Conservation (phyloP, 1,140 invertebrate species). For the Drosophila takahashii region DNA sequence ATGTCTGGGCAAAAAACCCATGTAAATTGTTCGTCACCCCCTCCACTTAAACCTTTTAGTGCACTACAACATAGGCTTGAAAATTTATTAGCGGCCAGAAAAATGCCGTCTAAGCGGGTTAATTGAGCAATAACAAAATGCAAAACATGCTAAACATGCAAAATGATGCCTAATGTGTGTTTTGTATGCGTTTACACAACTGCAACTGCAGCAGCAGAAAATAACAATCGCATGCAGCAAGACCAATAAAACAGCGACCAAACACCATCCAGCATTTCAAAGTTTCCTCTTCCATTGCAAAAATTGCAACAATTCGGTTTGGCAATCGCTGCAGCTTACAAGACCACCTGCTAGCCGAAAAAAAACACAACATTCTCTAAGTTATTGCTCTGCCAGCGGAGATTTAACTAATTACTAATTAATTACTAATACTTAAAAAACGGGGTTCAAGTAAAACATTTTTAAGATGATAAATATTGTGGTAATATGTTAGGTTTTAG, state of each 20-base stretch:
- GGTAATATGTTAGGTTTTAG: too few species aligned
- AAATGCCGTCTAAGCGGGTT: slow-evolving; percentile 62
- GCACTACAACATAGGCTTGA: slow-evolving; percentile 4
- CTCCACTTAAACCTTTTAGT: slow-evolving; percentile 14
- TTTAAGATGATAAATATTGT: neutral
- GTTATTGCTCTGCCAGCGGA: slow-evolving; percentile 10
- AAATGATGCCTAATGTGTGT: slow-evolving; percentile 56
- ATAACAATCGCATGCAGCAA: slow-evolving; percentile 17
- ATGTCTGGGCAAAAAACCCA: slow-evolving; percentile 9
- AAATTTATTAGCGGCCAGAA: slow-evolving; percentile 67
- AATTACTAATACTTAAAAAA: neutral
- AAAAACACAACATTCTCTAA: slow-evolving; percentile 11
- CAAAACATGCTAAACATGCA: slow-evolving; percentile 57
- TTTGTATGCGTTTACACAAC: slow-evolving; percentile 61
- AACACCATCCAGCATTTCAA: slow-evolving; percentile 29
- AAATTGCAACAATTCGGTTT: slow-evolving; percentile 31
- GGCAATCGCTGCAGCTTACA: slow-evolving; percentile 28
- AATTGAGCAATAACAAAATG: slow-evolving; percentile 77
- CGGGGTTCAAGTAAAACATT: neutral
- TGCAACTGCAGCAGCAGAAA: slow-evolving; percentile 13
- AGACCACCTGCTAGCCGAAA: slow-evolving; percentile 30
- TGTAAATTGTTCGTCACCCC: slow-evolving; percentile 48
- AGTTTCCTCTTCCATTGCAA: slow-evolving; percentile 22
- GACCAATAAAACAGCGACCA: slow-evolving; percentile 1
- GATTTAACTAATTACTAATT: too few species aligned